phyloP scores from a whole-genome alignment of 2,888 invertebrate species.

The Nomada hirtipes region DNA sequence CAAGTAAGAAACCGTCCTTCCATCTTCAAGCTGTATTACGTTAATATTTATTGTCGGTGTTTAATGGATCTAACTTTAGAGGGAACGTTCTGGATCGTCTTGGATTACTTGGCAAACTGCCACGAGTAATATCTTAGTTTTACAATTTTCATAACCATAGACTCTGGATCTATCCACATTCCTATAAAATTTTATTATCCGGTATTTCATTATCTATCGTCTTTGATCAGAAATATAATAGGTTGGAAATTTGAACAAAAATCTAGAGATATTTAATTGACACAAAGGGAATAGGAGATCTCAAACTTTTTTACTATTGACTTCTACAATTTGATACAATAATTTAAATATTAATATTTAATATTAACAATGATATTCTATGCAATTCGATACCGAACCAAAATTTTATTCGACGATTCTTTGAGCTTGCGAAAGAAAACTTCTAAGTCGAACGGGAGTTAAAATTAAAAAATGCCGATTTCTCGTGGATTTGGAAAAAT shows the following conservation, averaged over 20 bases:
- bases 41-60: background rate
- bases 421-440: too few relatives aligned
- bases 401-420: too few relatives aligned
- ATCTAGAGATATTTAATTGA: too few relatives aligned
- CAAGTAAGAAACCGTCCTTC: conserved; percentile 86
- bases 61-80: conserved; percentile 5
- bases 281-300: background rate
- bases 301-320: background rate
- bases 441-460: too few relatives aligned
- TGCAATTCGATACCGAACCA: too few relatives aligned
- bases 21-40: background rate
- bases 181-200: background rate
- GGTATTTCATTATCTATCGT: background rate
- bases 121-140: conserved; percentile 17
- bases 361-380: too few relatives aligned
- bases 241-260: too few relatives aligned
- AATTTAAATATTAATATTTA: too few relatives aligned
- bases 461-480: too few relatives aligned
- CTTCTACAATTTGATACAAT: too few relatives aligned
- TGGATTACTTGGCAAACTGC: conserved; percentile 24
- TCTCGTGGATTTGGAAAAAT: too few relatives aligned
- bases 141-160: background rate
- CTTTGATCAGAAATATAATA: background rate
- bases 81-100: background rate
- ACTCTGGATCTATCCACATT: background rate